Base-by-base conservation (phyloP, 2,113 vertebrate genomes). In the Sardina pilchardus region DNA sequence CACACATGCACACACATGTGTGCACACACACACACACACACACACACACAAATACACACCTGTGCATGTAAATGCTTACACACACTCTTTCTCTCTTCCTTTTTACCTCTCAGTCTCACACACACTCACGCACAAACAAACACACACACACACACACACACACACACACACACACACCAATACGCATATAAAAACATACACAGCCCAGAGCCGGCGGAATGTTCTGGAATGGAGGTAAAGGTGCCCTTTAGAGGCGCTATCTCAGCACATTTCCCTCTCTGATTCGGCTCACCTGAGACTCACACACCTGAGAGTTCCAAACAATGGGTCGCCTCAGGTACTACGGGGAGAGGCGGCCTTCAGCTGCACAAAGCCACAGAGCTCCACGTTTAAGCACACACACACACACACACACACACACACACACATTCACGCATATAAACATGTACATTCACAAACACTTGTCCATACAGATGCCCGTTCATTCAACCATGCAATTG, bases 181-280 rank as follows among this genome's bases (percentile, higher is more conserved):
- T 26, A 26, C 56, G 4, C 56, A 63, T n/a, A 24, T 1, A 63
- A 63, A 63, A n/a, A 63, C 56, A 63, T 9, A 63, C 21, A 63
- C 56, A 63, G 14, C 81, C 80, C 67, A 83, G 44, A 10, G 14
- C 26, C 44, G 39, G n/a, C 78, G 81, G 59, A 86, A 86, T 78
- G 36, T 80, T 88, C 85, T 78, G 48, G 45, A 85, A 71, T n/a
- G n/a, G 81, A 81, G 59, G 21, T 14, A 7, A 21, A 83, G 45
- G 81, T 71, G 80, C 86, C 44, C 84, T 83, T 82, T 85, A 84
- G 85, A 87, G 86, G 56, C 83, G 81, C 86, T 59, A 83, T 78
- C 81, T 83, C 48, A 85, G 84, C 82, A 83, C 45, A 81, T 82
- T 85, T 67, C 34, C 67, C 48, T 30, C 59, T 47, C 24, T 21